phyloP scores from a whole-genome alignment of 1,140 invertebrate species.

The Capitella teleta region DNA sequence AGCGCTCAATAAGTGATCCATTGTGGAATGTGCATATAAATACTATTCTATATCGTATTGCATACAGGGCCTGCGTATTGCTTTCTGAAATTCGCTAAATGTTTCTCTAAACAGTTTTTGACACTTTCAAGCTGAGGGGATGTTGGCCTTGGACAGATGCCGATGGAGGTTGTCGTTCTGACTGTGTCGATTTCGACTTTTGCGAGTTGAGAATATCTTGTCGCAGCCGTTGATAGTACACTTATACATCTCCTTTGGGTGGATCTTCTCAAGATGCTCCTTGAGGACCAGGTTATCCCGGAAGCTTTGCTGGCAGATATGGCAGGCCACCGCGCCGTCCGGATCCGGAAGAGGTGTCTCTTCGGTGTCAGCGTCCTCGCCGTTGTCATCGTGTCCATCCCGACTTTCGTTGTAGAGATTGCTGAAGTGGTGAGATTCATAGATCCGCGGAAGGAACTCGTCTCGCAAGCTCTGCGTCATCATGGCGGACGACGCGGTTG shows the following conservation, averaged over 20 bases:
- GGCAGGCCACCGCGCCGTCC: constrained; percentile 54
- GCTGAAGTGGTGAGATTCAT: not conserved
- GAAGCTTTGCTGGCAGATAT: constrained; percentile 53
- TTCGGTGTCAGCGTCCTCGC: constrained; percentile 15
- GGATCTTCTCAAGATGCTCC: constrained; percentile 55
- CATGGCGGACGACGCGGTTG: not conserved
- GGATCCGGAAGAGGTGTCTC: constrained; percentile 25
- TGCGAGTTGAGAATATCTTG: constrained; percentile 67
- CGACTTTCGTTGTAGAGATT: not conserved
- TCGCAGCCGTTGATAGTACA: constrained; percentile 67
- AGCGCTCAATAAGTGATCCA: no score
- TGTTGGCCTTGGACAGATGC: constrained; percentile 10
- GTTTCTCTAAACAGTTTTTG: not conserved
- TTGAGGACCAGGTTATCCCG: constrained; percentile 51
- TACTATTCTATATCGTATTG: no score
- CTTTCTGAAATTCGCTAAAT: no score
- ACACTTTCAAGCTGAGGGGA: not conserved
- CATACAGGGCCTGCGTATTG: no score
- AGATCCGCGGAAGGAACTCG: constrained; percentile 9
- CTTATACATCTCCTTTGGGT: constrained; percentile 54
- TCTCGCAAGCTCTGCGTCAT: constrained; percentile 2
- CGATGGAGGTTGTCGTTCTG: constrained; percentile 43
- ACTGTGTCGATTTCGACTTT: constrained; percentile 60
- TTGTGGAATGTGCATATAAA: no score
- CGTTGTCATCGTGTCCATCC: constrained; percentile 24